Evolutionary conservation across 2,888 invertebrate genomes (phyloP), one percentile per base, ranked within the genome.

Genomic region (Microplitis deprimator): DNA sequence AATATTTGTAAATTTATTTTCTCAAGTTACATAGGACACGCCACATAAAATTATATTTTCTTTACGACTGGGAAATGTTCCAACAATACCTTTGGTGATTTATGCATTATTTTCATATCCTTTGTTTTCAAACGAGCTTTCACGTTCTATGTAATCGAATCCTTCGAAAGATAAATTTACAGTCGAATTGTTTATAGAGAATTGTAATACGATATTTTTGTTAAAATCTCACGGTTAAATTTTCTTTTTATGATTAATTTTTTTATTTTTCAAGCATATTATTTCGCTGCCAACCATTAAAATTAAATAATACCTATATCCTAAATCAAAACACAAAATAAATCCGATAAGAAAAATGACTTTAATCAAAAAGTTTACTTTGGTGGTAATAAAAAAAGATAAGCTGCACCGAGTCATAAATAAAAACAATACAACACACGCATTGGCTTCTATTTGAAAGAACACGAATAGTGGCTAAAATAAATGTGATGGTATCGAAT

Each of bases 351-450:
- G 59, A 20, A 68, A 78, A 72, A 78, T 68, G 68, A 73, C 39
- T 77, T 77, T 76, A 80, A 77, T 77, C 77, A 77, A 79, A 67
- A 77, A 78, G 73, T 72, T 20, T 20, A 62, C 62, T 50, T 75
- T 75, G 50, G 73, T 75, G 40, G 74, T 50, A 59, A 20, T 29
- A 40, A 68, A 29, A 38, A 16, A 59, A 67, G 77, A 77, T 79
- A 78, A 79, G 74, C 69, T 77, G 50, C 50, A 50, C 5, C 75
- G 71, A 74, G 73, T 75, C 62, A 61, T 61, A 74, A 71, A 77
- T 61, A 77, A 77, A 79, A 81, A 76, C 78, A 77, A 76, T 62
- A 64, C 72, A 69, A 61, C n/a, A 20, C 69, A 64, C 65, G 65
- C 73, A 73, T 73, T 65, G 73, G n/a, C 16, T 39, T 50, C 50